These are phyloP conservation scores for Oceanodroma leucorhoa DNA, from an alignment of 2,797 vertebrate species.

Conservation along the genomic window DNA sequence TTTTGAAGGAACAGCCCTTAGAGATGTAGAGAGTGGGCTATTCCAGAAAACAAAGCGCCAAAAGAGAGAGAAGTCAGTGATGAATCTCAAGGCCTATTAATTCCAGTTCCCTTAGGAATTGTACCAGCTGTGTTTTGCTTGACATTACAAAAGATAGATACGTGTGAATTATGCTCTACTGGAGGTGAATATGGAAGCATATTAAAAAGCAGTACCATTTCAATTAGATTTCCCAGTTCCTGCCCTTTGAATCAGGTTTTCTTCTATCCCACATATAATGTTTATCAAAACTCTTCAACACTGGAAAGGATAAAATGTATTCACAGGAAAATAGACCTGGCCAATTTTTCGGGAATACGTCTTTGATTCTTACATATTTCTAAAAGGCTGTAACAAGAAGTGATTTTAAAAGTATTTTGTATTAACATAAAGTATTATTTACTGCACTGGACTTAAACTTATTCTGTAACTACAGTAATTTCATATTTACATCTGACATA, in stretches of 20 bases:
- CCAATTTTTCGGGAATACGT: background rate
- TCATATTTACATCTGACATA: background rate
- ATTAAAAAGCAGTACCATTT: background rate
- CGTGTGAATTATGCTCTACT: background rate
- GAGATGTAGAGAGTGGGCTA: background rate
- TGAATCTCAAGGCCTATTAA: background rate
- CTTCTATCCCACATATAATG: background rate
- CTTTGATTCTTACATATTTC: background rate
- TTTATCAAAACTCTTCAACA: background rate
- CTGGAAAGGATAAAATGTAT: background rate
- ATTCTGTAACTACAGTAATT: background rate
- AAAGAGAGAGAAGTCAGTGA: background rate
- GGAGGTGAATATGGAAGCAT: background rate
- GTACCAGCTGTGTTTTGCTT: background rate
- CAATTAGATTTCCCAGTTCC: background rate
- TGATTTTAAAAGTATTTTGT: background rate
- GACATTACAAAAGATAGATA: background rate
- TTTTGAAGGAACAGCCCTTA: background rate
- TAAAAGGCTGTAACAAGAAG: background rate
- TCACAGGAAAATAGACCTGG: background rate
- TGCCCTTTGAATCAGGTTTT: background rate
- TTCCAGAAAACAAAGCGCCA: background rate
- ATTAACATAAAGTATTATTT: background rate
- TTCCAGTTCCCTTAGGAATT: background rate
- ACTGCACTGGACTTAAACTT: background rate